Evolutionary conservation across 1,140 invertebrate genomes (phyloP).

Genomic region (Aphaenogaster rudis): DNA sequence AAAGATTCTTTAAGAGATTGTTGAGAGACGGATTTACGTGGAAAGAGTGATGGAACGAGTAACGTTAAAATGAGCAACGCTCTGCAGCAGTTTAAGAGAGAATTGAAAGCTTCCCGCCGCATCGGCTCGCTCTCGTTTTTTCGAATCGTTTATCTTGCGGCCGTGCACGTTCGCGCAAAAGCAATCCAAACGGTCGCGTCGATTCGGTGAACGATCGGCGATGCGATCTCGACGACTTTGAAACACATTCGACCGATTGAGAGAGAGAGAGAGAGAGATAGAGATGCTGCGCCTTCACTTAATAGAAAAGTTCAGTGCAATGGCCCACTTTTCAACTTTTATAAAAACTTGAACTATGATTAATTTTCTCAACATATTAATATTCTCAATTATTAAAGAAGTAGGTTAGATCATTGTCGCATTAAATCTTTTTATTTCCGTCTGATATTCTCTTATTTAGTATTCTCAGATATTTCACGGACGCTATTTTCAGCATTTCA

Average conservation of each 20-base stretch:
- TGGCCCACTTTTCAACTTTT: neutral
- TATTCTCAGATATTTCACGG: neutral
- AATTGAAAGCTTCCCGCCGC: conserved; percentile 38
- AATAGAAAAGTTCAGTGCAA: neutral
- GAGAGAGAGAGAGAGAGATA: conserved; percentile 5
- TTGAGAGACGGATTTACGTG: neutral
- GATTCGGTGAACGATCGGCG: conserved; percentile 35
- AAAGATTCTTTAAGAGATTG: conserved; percentile 14
- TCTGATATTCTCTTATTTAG: neutral
- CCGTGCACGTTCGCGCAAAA: conserved; percentile 44
- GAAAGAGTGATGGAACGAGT: neutral
- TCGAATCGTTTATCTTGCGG: conserved; percentile 36
- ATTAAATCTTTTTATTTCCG: neutral
- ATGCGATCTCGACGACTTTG: conserved; percentile 12
- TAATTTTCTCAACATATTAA: neutral
- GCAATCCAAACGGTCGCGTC: conserved; percentile 17
- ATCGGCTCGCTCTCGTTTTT: conserved; percentile 41
- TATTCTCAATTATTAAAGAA: neutral
- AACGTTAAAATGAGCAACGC: conserved; percentile 44
- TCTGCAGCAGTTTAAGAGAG: conserved; percentile 7
- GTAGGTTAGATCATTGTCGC: neutral
- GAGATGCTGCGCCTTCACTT: neutral
- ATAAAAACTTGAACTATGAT: neutral
- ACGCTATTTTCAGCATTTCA: neutral
- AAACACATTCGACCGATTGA: conserved; percentile 27